phyloP scores from a whole-genome alignment of 2,888 invertebrate species.

The Brachypterus glaber region DNA sequence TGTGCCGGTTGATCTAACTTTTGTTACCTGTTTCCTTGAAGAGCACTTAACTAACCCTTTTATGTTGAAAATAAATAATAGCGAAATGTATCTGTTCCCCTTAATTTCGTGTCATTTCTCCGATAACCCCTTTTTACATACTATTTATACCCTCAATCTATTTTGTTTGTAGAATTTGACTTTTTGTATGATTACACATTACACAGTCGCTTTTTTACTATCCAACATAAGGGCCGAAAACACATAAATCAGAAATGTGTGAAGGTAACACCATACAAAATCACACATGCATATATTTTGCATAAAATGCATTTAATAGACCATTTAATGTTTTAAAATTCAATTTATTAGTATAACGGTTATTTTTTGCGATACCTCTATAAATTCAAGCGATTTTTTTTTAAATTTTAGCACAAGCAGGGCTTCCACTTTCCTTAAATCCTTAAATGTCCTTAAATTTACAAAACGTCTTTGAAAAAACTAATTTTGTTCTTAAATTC shows the following conservation, averaged over 20 bases:
- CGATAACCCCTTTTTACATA: background rate
- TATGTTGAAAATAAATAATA: conserved; percentile 4
- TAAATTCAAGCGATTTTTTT: no score
- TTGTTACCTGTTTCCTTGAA: no score
- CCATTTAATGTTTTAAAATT: conserved; percentile 4
- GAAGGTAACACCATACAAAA: background rate
- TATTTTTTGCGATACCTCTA: conserved; percentile 12
- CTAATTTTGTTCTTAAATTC: no score
- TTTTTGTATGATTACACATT: conserved; percentile 4
- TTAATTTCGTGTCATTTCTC: background rate
- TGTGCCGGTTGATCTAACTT: no score
- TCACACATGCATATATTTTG: conserved; percentile 4
- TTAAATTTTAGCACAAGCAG: background rate
- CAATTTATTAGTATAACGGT: conserved; percentile 1
- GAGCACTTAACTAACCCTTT: no score
- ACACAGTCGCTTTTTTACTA: conserved; percentile 4
- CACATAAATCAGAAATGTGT: conserved; percentile 3
- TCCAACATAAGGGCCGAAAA: background rate
- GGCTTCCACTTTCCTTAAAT: no score
- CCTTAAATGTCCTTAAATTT: no score
- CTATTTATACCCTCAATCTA: conserved; percentile 1
- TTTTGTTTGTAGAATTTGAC: background rate
- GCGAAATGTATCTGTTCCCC: conserved; percentile 3
- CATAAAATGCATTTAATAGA: conserved; percentile 4
- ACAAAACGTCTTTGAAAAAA: no score